Conservation (phyloP, 2,888 invertebrate species). For the Caenorhabditis macrosperma region DNA sequence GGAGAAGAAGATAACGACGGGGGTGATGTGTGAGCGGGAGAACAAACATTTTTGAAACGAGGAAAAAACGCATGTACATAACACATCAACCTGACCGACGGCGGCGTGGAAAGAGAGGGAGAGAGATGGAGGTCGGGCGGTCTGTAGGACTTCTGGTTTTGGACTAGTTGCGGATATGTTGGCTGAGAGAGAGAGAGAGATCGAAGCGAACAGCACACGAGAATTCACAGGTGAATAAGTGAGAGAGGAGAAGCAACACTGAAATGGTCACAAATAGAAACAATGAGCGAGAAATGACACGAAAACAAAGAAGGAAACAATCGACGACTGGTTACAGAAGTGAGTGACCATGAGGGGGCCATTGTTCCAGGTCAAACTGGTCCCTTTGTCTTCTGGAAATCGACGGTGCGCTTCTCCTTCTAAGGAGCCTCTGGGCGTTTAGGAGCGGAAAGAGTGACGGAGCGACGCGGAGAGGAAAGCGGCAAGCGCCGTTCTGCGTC, state of each 20-base stretch:
- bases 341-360: constrained; percentile 25
- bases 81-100: constrained; percentile 20
- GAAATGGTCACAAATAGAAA: constrained; percentile 27
- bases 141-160: background rate
- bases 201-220: background rate
- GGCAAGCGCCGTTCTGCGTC: constrained; percentile 23
- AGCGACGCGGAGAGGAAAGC: constrained; percentile 19
- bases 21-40: background rate
- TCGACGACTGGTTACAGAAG: constrained; percentile 7
- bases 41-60: constrained; percentile 26
- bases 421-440: background rate
- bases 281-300: constrained; percentile 10
- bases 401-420: background rate
- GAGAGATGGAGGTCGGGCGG: background rate
- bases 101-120: too few relatives aligned
- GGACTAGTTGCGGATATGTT: constrained; percentile 3
- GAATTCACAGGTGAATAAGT: background rate
- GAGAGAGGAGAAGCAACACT: background rate
- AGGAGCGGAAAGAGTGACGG: background rate
- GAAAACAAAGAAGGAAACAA: constrained; percentile 25
- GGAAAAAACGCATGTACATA: background rate
- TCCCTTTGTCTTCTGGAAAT: constrained; percentile 10
- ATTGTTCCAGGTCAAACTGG: constrained; percentile 22
- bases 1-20: constrained; percentile 10
- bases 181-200: background rate